Conservation (phyloP, 2,113 vertebrate species). For the Talpa occidentalis region DNA sequence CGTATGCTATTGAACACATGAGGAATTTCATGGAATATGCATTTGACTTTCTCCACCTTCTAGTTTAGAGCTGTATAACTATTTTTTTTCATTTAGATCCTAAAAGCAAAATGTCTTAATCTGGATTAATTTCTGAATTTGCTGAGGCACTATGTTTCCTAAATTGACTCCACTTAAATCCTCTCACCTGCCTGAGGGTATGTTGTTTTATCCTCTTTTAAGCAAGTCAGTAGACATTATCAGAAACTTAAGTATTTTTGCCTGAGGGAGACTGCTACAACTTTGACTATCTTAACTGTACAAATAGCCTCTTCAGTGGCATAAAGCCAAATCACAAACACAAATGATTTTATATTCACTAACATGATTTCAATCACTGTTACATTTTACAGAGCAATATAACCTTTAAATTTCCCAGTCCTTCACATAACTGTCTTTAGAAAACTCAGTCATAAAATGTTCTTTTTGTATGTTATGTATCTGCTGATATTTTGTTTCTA, state of each 20-base stretch:
- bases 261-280: conserved; percentile 57
- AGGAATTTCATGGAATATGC: not conserved
- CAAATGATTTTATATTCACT: conserved; percentile 12
- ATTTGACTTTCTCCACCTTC: not conserved
- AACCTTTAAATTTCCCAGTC: not conserved
- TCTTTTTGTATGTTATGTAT: not conserved
- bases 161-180: conserved; percentile 55
- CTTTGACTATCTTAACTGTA: conserved; percentile 60
- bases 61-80: not conserved
- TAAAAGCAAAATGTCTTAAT: conserved; percentile 41
- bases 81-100: conserved; percentile 14
- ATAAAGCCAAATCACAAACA: conserved; percentile 12
- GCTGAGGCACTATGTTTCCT: conserved; percentile 12
- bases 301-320: conserved; percentile 33
- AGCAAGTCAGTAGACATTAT: conserved; percentile 63
- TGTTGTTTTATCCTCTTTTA: conserved; percentile 69
- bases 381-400: conserved; percentile 3
- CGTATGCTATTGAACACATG: not conserved
- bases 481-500: not conserved
- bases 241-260: conserved; percentile 63
- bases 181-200: conserved; percentile 64
- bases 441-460: not conserved
- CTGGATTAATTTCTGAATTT: conserved; percentile 69
- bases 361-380: not conserved
- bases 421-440: not conserved